Percentiles rank a stretch among this genome's conserved stretches.
phyloP scores from a whole-genome alignment of 2,113 vertebrate genomes.

The Rhipidura dahli region DNA sequence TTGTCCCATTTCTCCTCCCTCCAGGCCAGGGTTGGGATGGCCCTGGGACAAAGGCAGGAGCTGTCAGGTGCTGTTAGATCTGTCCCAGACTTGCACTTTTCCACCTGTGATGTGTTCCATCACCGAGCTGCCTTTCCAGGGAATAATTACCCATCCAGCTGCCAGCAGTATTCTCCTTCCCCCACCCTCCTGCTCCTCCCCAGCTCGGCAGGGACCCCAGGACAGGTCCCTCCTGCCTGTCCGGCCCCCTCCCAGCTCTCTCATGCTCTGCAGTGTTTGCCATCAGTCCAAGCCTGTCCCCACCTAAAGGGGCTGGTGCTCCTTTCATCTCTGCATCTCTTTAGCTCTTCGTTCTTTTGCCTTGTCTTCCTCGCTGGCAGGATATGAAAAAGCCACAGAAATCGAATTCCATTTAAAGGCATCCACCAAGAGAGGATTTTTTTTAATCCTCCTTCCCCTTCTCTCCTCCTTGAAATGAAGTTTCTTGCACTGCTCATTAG shows the following conservation, averaged over 20 bases:
- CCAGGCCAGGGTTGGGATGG: rapidly evolving
- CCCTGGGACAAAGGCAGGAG: not conserved
- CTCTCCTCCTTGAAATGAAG: conserved; percentile 59
- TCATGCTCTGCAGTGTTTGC: not conserved
- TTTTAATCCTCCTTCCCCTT: conserved; percentile 34
- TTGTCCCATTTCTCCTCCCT: not conserved
- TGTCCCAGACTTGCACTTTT: not conserved
- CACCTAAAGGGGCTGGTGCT: not conserved
- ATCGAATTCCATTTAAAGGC: conserved; percentile 39
- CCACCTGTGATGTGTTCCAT: not conserved
- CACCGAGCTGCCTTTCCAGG: not conserved
- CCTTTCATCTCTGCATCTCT: not conserved
- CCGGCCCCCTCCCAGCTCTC: not conserved
- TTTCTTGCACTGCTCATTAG: conserved; percentile 68
- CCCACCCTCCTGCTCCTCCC: not conserved
- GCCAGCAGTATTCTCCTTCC: not conserved
- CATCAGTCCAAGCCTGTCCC: not conserved
- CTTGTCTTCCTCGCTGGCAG: not conserved
- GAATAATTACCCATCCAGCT: not conserved
- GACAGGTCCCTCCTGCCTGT: not conserved
- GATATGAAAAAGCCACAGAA: conserved; percentile 21
- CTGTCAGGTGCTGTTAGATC: not conserved
- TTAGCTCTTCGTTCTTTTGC: not conserved
- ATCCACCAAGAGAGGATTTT: conserved; percentile 5
- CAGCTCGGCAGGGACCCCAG: not conserved